A percentile compares a stretch with the other conserved stretches of the same genome.
These are phyloP conservation scores for Cassiopea xamachana DNA, from an alignment of 30 jellyfish, hydroid and myxozoan genomes.

Conservation along the genomic window DNA sequence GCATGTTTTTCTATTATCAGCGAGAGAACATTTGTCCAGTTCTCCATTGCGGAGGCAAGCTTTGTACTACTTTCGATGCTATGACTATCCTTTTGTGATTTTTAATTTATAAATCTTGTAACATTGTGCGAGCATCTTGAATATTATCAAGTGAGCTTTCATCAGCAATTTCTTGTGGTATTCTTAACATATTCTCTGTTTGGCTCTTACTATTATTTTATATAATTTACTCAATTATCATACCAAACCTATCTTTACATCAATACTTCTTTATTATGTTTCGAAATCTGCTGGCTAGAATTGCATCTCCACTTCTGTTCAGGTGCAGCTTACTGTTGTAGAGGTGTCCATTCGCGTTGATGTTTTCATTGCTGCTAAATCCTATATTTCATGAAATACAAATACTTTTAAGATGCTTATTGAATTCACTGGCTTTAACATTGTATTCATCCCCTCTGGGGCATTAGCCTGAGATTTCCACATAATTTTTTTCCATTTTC, in stretches of 20 bases:
- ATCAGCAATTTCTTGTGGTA: conserved; percentile 35
- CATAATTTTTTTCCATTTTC: conserved; percentile 22
- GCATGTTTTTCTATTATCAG: too few species aligned
- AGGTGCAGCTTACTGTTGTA: conserved; percentile 35
- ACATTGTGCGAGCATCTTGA: conserved; percentile 52
- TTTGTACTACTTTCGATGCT: too few species aligned
- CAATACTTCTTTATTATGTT: conserved; percentile 37
- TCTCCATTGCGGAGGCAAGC: too few species aligned
- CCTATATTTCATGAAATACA: conserved; percentile 4
- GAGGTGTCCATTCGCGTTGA: conserved; percentile 23
- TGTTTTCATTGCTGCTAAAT: conserved; percentile 16
- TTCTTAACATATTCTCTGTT: neutral
- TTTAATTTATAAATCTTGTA: conserved; percentile 41
- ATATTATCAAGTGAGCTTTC: conserved; percentile 19
- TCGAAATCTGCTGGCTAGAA: conserved; percentile 41
- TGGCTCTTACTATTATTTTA: conserved; percentile 24
- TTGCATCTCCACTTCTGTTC: conserved; percentile 40
- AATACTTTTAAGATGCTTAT: neutral
- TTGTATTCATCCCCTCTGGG: conserved; percentile 39
- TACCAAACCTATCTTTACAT: conserved; percentile 45
- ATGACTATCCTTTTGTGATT: conserved; percentile 46
- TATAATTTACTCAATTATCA: conserved; percentile 20
- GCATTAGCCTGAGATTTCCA: conserved; percentile 54
- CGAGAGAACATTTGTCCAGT: too few species aligned
- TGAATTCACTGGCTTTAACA: conserved; percentile 22